Conservation (phyloP, 2,113 vertebrate species). For the Nothocercus nigrocapillus region DNA sequence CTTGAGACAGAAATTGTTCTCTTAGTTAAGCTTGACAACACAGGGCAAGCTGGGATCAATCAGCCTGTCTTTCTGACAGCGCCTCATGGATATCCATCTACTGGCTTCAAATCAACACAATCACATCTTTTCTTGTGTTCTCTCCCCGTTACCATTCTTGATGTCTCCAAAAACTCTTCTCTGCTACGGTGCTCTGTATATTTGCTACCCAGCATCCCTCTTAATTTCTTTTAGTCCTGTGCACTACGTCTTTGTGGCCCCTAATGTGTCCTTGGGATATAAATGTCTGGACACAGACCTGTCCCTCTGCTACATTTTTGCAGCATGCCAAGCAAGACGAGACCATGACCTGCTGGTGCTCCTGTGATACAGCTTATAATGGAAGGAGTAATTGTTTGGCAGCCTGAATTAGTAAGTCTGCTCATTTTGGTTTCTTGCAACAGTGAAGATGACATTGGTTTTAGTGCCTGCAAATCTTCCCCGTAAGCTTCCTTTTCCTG, state of each 20-base stretch:
- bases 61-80: conserved; percentile 6
- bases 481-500: neutral
- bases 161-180: neutral
- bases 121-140: neutral
- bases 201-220: neutral
- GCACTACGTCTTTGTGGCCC: neutral
- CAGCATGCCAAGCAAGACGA: neutral
- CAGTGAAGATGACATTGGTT: neutral
- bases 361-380: neutral
- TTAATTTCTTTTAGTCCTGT: neutral
- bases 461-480: neutral
- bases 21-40: neutral
- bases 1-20: neutral
- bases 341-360: neutral
- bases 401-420: neutral
- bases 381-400: neutral
- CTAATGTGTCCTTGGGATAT: neutral
- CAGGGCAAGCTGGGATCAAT: no score
- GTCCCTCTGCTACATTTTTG: neutral
- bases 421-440: neutral
- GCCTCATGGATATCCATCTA: neutral
- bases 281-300: neutral
- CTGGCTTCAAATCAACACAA: neutral
- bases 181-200: neutral
- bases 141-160: neutral